phyloP scores from a whole-genome alignment of 2,797 vertebrate genomes.

The Salarias fasciatus region DNA sequence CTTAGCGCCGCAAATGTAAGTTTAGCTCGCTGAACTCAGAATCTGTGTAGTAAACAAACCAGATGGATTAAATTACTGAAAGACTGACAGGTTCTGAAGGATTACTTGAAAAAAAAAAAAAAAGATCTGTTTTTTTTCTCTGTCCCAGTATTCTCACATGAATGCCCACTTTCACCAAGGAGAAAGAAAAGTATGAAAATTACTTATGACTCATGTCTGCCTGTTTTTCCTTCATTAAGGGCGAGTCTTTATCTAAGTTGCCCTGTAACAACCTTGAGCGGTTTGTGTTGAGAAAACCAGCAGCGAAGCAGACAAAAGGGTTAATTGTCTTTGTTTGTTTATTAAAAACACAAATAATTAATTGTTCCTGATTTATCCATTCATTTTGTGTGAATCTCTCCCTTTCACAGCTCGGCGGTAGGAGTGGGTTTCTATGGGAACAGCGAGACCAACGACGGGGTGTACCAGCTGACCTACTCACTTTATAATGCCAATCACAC shows the following conservation, averaged over 20 bases:
- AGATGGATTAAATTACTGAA: conserved; percentile 3
- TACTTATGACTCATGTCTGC: background rate
- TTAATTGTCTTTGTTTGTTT: too few relatives aligned
- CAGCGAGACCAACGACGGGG: conserved; percentile 95
- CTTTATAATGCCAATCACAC: conserved; percentile 94
- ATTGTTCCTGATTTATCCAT: conserved; percentile 32
- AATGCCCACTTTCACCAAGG: background rate
- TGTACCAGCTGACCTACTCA: conserved; percentile 94
- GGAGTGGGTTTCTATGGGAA: conserved; percentile 98
- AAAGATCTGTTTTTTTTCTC: background rate
- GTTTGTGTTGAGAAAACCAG: background rate
- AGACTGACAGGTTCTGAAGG: too few relatives aligned
- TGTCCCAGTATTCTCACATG: conserved; percentile 1
- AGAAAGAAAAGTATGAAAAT: background rate
- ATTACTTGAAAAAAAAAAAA: too few relatives aligned
- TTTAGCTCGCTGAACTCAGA: background rate
- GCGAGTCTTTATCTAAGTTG: conserved; percentile 6
- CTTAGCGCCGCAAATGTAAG: background rate
- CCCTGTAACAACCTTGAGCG: conserved; percentile 8
- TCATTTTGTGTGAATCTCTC: conserved; percentile 26
- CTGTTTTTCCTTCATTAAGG: conserved; percentile 3
- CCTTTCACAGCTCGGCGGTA: conserved; percentile 85
- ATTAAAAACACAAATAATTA: conserved; percentile 16
- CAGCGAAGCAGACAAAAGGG: too few relatives aligned
- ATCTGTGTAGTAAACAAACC: conserved; percentile 11